Base-by-base conservation (phyloP, 2,888 invertebrate genomes). In the Drosophila nr. fundita region DNA sequence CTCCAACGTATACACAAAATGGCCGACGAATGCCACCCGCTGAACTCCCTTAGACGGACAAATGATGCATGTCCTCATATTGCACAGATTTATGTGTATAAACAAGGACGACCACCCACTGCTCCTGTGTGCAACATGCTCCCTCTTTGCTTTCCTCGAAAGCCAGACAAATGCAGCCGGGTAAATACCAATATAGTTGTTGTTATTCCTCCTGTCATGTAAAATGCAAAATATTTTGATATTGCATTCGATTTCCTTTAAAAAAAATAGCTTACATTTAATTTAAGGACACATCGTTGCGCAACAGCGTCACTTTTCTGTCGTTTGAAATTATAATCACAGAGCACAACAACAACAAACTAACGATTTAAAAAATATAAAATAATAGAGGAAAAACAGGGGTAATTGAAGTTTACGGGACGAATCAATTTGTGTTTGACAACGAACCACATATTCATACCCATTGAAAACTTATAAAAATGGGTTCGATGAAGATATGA, bases 11-110 rank as follows among this genome's bases (percentile, higher is more conserved):
- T 53, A 61, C 49, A 63, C 76, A 79, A 75, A 78, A 76, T 76
- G 76, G 69, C 72, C 52, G 72, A 40, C 59, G 48, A 54, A 42
- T 52, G 40, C 77, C 53, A 67, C 80, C 80, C 67, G 68, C 67
- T 68, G 82, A 45, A 27, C 21, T 73, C 64, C 63, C 42, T 74
- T 65, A 74, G 77, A 34, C 45, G 34, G 42, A 45, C 70, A 76
- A 61, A 68, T 81, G 87, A 86, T 88, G 89, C 89, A 87, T 82
- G 64, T 29, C 59, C 77, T 88, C 82, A 73, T 69, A 76, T 83
- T 81, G 67, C 82, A 72, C 68, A 89, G 89, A 85, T 85, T 89
- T 88, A 85, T 83, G 13, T 36, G 21, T 36, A 54, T 38, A 36
- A n/a, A n/a, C 30, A 59, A 54, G 54, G 55, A 38, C 65, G 55